Base-by-base conservation (phyloP, 1,140 invertebrate species). In the Diprion similis region DNA sequence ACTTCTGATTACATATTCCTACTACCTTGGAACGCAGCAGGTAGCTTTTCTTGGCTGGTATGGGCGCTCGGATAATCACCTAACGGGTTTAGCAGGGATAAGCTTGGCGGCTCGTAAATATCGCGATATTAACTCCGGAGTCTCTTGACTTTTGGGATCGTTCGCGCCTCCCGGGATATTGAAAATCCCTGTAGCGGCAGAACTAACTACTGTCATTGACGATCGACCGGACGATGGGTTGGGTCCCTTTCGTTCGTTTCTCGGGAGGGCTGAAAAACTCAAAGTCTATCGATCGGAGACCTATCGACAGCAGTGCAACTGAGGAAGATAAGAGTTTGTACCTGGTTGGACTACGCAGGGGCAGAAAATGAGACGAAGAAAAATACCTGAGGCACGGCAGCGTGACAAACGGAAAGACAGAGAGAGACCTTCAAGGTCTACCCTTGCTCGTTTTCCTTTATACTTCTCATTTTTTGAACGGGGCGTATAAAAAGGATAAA, bases 1-100 rank as follows among this genome's bases (percentile, higher is more conserved):
- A 59, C 51, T 59, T 59, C 51, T 59, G 51, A 59, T 59, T 59
- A 59, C 51, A 59, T 59, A 59, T 59, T 59, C 51, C 51, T 59
- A 37, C 24, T 37, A 17, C 51, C 51, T 59, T 59, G 51, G 51
- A 59, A 59, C 51, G 51, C 51, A 59, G 51, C 51, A n/a, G 51
- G 51, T 59, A 59, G 51, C 51, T 13, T 59, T 59, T 59, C 51
- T 1, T 59, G n/a, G 51, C 11, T 9, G 51, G 51, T 59, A 59
- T 17, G 51, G 24, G 6, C 24, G 24, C 24, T 37, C 24, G 24
- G 24, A 37, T 59, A 59, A 59, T 59, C 51, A 17, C 51, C 51
- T 59, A 59, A 59, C 51, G 51, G 8, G 51, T 59, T 59, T 59
- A 59, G 11, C 11, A n/a, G n/a, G 51, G 51, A 11, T 8, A 59